A percentile compares a stretch with the other conserved stretches of the same genome.
Evolutionary conservation across 2,797 vertebrate species (phyloP).

Genomic region (Acipenser transmontanus): DNA sequence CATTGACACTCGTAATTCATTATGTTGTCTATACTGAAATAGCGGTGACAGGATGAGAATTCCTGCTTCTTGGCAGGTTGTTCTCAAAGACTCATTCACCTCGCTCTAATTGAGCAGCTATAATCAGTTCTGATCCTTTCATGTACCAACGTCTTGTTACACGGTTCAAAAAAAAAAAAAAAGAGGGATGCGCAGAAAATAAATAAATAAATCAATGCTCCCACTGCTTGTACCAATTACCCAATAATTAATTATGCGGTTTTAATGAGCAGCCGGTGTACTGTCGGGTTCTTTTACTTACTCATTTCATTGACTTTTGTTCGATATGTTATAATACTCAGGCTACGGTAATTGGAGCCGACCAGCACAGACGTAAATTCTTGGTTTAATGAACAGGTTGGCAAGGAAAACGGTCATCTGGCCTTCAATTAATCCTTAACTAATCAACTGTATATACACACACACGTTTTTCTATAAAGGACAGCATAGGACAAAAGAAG

Average conservation of each 20-base stretch:
- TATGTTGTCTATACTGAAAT: constrained; percentile 61
- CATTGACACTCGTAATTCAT: constrained; percentile 80
- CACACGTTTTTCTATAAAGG: too few species aligned
- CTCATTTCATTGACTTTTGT: constrained; percentile 63
- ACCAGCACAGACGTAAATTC: constrained; percentile 70
- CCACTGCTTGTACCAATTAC: constrained; percentile 70
- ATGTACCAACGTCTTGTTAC: constrained; percentile 62
- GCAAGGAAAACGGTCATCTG: constrained; percentile 68
- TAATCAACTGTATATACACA: background rate
- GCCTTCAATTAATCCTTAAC: constrained; percentile 28
- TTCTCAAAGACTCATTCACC: constrained; percentile 63
- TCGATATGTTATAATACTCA: constrained; percentile 67
- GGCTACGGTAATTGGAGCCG: constrained; percentile 74
- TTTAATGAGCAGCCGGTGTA: constrained; percentile 68
- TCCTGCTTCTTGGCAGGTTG: constrained; percentile 35
- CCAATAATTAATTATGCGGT: constrained; percentile 75
- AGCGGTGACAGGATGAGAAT: constrained; percentile 48
- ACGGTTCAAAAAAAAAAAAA: constrained; percentile 47
- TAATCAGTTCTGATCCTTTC: constrained; percentile 68
- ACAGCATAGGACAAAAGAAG: too few species aligned
- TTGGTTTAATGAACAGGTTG: constrained; percentile 79
- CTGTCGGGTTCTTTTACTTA: constrained; percentile 54
- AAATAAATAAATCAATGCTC: constrained; percentile 44
- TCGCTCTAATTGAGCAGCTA: constrained; percentile 65
- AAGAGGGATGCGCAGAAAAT: constrained; percentile 45